phyloP scores from a whole-genome alignment of 2,113 vertebrate genomes.

The Acanthisitta chloris region DNA sequence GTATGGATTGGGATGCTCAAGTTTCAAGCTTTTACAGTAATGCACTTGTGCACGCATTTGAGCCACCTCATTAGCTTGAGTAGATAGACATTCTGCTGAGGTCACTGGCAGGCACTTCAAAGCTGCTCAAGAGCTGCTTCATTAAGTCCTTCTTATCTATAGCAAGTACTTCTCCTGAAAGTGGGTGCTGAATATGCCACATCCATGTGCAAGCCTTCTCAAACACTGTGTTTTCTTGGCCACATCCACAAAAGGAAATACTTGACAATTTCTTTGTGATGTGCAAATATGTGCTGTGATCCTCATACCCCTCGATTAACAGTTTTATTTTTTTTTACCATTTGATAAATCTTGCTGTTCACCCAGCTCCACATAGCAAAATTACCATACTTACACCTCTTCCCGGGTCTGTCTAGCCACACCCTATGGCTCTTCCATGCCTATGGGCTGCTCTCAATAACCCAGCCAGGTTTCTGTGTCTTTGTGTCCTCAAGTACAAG shows the following conservation, averaged over 20 bases:
- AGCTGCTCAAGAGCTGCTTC: neutral
- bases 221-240: neutral
- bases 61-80: neutral
- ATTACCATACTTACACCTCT: neutral
- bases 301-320: neutral
- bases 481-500: neutral
- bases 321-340: neutral
- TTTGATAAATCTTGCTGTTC: neutral
- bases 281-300: neutral
- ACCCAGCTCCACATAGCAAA: neutral
- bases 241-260: neutral
- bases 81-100: neutral
- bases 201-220: neutral
- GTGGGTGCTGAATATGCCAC: neutral
- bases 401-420: neutral
- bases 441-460: neutral
- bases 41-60: neutral
- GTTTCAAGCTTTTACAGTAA: neutral
- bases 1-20: neutral
- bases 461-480: neutral
- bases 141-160: neutral
- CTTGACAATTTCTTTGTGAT: neutral
- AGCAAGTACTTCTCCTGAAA: neutral
- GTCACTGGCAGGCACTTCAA: neutral
- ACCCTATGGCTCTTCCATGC: neutral